Percentiles rank a stretch among this genome's conserved stretches.
phyloP scores from a whole-genome alignment of 1,140 invertebrate genomes.

The Halyomorpha halys region DNA sequence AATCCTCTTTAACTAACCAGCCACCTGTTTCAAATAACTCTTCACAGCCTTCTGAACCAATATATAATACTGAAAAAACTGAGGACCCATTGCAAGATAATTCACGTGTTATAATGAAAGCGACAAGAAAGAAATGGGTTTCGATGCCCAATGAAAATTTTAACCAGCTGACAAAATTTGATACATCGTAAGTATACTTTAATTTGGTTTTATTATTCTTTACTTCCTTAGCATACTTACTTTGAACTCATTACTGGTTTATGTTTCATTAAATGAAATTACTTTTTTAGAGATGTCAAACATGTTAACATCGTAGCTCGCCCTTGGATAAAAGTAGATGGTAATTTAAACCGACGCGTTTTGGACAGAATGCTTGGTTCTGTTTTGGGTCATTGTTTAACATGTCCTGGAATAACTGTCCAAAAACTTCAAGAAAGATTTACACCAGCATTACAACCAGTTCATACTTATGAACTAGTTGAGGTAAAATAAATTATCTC shows the following conservation, averaged over 20 bases:
- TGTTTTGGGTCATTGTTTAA: constrained; percentile 50
- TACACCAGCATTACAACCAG: constrained; percentile 41
- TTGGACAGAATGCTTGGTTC: constrained; percentile 57
- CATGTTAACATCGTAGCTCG: constrained; percentile 34
- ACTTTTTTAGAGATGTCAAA: constrained; percentile 7
- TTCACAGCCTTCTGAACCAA: too few relatives aligned
- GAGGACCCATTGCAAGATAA: neutral
- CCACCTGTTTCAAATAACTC: too few relatives aligned
- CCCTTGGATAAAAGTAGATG: constrained; percentile 67
- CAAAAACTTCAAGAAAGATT: constrained; percentile 44
- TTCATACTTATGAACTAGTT: constrained; percentile 41
- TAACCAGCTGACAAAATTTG: neutral
- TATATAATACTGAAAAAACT: neutral
- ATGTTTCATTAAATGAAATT: neutral
- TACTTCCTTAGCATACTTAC: too few relatives aligned
- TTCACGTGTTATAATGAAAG: constrained; percentile 1
- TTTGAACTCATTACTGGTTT: too few relatives aligned
- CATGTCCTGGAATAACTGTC: constrained; percentile 41
- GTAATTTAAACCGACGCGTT: constrained; percentile 54
- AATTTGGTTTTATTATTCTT: neutral
- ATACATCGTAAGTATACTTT: constrained; percentile 1
- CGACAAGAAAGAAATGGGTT: neutral
- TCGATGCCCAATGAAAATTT: neutral
- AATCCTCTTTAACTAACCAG: too few relatives aligned
- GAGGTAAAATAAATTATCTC: constrained; percentile 35